A percentile compares a stretch with the other conserved stretches of the same genome.
Conservation (phyloP, 2,888 invertebrate species). For the Limulus polyphemus region DNA sequence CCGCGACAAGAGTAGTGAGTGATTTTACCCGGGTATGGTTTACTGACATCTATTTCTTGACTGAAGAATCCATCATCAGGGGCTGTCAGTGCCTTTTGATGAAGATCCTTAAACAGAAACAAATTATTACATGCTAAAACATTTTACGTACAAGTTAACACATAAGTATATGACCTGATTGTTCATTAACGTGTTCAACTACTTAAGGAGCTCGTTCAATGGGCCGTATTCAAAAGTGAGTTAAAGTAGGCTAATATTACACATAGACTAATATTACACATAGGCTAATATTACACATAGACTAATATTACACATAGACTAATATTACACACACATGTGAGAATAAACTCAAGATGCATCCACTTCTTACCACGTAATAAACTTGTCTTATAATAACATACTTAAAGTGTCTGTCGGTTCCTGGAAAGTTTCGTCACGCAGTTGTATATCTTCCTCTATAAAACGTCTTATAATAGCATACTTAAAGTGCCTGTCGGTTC, state of each 20-base stretch:
- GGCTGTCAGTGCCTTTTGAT: slow-evolving; percentile 16
- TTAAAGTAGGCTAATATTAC: no score
- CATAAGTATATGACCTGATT: no score
- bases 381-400: background rate
- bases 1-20: slow-evolving; percentile 20
- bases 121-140: background rate
- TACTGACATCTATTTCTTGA: background rate
- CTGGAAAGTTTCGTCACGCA: slow-evolving; percentile 22
- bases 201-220: no score
- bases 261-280: no score
- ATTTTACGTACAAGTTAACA: no score
- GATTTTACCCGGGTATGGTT: slow-evolving; percentile 5
- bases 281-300: no score
- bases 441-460: slow-evolving; percentile 23
- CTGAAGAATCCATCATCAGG: slow-evolving; percentile 18
- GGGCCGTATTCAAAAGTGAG: no score
- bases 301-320: no score
- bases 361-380: no score
- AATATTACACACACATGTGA: no score
- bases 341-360: no score
- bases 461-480: no score
- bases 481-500: slow-evolving; percentile 17
- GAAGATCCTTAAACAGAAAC: slow-evolving; percentile 12
- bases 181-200: background rate
- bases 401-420: slow-evolving; percentile 17